These are phyloP conservation scores for Drosophila melanogaster DNA, from an alignment of 1,140 invertebrate species.

Conservation along the genomic window DNA sequence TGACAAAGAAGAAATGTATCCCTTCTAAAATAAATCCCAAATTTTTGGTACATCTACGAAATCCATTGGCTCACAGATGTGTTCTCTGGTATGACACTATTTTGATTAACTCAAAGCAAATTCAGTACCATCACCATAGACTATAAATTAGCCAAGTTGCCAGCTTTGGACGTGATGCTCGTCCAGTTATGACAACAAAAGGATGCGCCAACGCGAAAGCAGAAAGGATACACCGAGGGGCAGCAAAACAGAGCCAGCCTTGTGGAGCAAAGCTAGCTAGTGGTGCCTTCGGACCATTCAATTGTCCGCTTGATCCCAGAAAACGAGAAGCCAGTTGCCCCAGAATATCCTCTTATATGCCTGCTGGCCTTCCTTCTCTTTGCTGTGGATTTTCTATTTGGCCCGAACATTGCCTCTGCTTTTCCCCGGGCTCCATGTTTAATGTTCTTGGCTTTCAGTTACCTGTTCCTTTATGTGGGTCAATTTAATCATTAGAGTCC, in stretches of 20 bases:
- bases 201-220: constrained; percentile 29
- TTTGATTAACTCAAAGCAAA: not conserved
- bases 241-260: constrained; percentile 6
- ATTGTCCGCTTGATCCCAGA: constrained; percentile 58
- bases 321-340: constrained; percentile 21
- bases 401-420: constrained; percentile 12
- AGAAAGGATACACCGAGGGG: constrained; percentile 22
- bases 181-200: constrained; percentile 63
- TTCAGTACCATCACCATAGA: not conserved
- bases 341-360: constrained; percentile 34
- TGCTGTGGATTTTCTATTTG: constrained; percentile 53
- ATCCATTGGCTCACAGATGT: too few species aligned
- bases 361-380: constrained; percentile 49
- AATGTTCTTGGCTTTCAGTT: constrained; percentile 39
- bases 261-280: constrained; percentile 31
- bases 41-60: too few species aligned
- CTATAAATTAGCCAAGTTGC: constrained; percentile 1
- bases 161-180: constrained; percentile 6
- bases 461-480: constrained; percentile 34
- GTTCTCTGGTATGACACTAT: too few species aligned
- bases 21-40: too few species aligned
- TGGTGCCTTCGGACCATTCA: constrained; percentile 47
- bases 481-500: constrained; percentile 13
- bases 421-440: constrained; percentile 38
- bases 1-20: too few species aligned